A percentile compares a stretch with the other conserved stretches of the same genome.
These are phyloP conservation scores for Ciconia stormi DNA, from an alignment of 2,113 vertebrate genomes.

Conservation along the genomic window DNA sequence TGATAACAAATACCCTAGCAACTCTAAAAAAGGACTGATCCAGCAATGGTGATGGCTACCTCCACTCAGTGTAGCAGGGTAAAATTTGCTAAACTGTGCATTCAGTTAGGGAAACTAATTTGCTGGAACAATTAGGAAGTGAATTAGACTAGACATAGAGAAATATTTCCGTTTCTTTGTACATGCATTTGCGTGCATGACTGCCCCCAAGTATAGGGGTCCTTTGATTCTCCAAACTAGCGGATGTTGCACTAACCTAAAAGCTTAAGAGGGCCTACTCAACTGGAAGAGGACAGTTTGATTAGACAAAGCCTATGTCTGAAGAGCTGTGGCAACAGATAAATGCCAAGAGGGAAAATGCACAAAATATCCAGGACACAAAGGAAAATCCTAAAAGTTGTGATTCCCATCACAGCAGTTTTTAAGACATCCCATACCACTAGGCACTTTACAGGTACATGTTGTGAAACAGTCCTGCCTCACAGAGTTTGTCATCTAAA, in stretches of 20 bases:
- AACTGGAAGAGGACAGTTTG: constrained; percentile 34
- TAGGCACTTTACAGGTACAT: neutral
- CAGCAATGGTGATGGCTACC: neutral
- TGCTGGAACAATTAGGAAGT: constrained; percentile 45
- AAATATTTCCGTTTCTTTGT: constrained; percentile 51
- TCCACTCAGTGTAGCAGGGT: neutral
- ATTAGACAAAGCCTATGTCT: neutral
- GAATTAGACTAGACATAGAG: constrained; percentile 10
- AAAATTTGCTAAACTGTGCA: neutral
- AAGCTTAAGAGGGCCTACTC: neutral
- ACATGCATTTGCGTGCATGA: constrained; percentile 43
- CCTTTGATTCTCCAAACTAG: constrained; percentile 39
- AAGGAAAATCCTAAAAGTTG: neutral
- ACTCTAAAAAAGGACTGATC: neutral
- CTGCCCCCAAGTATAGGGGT: neutral
- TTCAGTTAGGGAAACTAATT: constrained; percentile 5
- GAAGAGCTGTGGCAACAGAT: neutral
- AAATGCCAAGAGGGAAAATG: neutral
- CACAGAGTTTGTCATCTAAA: neutral
- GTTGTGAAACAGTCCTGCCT: neutral
- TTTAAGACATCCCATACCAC: neutral
- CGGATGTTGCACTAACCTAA: constrained; percentile 5
- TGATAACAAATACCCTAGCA: neutral
- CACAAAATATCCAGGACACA: neutral
- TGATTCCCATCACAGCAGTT: neutral